These are phyloP conservation scores for Pseudomyrmex flavicornis DNA, from an alignment of 1,140 invertebrate species.

Conservation along the genomic window DNA sequence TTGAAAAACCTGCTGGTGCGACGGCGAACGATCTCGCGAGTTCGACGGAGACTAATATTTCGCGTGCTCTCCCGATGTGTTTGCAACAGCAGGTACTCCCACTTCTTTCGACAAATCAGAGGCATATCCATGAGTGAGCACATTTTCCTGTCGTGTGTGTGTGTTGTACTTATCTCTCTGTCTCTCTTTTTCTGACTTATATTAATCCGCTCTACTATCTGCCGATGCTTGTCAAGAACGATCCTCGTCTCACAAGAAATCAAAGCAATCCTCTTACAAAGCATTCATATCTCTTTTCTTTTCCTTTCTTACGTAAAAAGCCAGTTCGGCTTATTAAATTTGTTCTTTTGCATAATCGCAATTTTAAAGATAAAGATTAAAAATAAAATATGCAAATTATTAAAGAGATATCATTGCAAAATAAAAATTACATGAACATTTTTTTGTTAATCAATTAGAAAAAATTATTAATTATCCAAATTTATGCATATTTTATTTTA, in stretches of 20 bases:
- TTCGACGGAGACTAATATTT: conserved; percentile 66
- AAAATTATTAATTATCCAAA: not conserved
- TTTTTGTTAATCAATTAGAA: not conserved
- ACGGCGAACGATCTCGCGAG: conserved; percentile 56
- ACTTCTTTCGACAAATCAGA: conserved; percentile 58
- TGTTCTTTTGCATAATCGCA: no score
- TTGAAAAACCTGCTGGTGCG: conserved; percentile 43
- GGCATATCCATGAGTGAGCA: conserved; percentile 38
- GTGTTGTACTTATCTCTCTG: not conserved
- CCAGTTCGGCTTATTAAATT: no score
- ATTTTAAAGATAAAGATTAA: no score
- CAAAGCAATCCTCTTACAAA: not conserved
- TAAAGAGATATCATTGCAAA: no score
- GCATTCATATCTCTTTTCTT: not conserved
- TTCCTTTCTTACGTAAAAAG: no score
- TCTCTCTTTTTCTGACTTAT: conserved; percentile 23
- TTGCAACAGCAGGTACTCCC: conserved; percentile 60
- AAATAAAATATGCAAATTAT: no score
- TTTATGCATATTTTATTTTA: not conserved
- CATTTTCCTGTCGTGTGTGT: not conserved
- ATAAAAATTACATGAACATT: no score
- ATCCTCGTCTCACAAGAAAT: not conserved
- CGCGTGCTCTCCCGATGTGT: conserved; percentile 51
- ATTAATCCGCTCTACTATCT: not conserved
- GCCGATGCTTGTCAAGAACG: not conserved